Evolutionary conservation across 2,888 invertebrate species (phyloP), one percentile per base, ranked within the genome.

Genomic region (Melanophora roralis): DNA sequence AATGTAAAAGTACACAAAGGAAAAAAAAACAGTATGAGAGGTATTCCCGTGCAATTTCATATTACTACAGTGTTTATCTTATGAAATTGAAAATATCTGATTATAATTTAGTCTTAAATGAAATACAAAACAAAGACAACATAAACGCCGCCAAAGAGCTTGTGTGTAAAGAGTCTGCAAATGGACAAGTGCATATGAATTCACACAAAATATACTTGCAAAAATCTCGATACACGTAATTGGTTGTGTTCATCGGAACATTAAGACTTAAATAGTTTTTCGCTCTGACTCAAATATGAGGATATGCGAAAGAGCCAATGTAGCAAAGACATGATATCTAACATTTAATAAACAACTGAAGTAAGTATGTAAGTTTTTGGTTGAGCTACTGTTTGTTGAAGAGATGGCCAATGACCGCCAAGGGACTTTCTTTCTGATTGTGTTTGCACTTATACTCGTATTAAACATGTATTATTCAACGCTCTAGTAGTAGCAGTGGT

Each of bases 351-450:
- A 12, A 34, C 14, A 32, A 43, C n/a, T 27, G 6, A 9, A 49
- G 19, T 7, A 47, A 9, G 16, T 64, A 21, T 16, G n/a, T 16
- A 27, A 32, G 11, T 36, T 23, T 68, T 21, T 36, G 38, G 16
- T 45, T 67, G 38, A 14, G 36, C 16, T 23, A 16, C 21, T 16
- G 12, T 53, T 23, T 16, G 38, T 38, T 47, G 59, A 53, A 53
- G 65, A 49, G 53, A 76, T 49, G 75, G 69, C 67, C 81, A 82
- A 82, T 81, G 82, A 67, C 53, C 82, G 78, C 77, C 34, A 59
- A 77, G 82, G 81, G 78, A 79, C 36, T 76, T 69, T 57, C 14
- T 16, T 72, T 71, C n/a, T 51, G 53, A 65, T 78, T 72, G 27
- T 45, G 47, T 6, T 40, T 11, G 27, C 59, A 71, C 36, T 23